Conservation (phyloP, 2,888 invertebrate genomes). For the Tenthredo scrophulariae region DNA sequence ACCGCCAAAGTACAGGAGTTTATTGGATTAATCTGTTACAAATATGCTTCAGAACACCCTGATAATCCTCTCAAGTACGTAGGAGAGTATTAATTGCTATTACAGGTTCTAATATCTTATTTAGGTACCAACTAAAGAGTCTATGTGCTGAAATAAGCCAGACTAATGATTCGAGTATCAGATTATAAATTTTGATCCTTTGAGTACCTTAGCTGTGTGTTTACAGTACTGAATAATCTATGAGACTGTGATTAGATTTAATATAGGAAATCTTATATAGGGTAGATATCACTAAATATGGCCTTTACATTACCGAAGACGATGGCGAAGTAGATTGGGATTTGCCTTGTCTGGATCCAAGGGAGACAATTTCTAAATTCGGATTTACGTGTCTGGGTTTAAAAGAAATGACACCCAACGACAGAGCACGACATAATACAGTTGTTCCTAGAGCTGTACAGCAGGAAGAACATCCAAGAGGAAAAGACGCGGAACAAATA, state of each 20-base stretch:
- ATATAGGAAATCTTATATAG: conserved; percentile 70
- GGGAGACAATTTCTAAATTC: conserved; percentile 95
- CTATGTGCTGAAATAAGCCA: background rate
- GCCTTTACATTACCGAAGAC: conserved; percentile 96
- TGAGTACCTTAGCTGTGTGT: background rate
- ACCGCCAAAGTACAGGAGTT: conserved; percentile 94
- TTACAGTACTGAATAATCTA: background rate
- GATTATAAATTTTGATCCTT: background rate
- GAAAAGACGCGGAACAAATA: conserved; percentile 67
- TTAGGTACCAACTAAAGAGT: background rate
- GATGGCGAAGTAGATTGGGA: conserved; percentile 97
- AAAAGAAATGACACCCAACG: conserved; percentile 85
- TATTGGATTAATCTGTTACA: conserved; percentile 95
- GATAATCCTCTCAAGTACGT: conserved; percentile 76
- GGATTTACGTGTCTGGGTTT: conserved; percentile 94
- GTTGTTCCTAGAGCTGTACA: conserved; percentile 70
- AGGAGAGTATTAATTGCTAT: background rate
- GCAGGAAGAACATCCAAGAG: conserved; percentile 75
- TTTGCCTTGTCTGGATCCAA: conserved; percentile 93
- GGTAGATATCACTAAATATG: conserved; percentile 85
- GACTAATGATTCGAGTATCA: background rate
- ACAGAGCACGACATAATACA: conserved; percentile 74
- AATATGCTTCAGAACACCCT: conserved; percentile 80
- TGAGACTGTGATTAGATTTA: conserved; percentile 10
- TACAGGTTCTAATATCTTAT: background rate